Base-by-base conservation (phyloP, 1,140 invertebrate genomes). In the Leptinotarsa lineolata region DNA sequence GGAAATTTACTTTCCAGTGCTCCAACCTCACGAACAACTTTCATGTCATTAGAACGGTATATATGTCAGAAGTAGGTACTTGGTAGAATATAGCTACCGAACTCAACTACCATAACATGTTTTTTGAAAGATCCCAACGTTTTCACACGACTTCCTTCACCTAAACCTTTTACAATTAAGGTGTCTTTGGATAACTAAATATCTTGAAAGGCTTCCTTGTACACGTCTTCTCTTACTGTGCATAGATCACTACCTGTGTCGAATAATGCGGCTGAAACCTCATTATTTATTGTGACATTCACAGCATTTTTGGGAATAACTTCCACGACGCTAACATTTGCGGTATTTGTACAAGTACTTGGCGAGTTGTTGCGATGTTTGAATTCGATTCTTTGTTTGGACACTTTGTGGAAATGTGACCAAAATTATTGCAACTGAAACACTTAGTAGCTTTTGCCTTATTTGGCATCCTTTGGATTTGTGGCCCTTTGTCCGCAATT, bases 341-440 rank as follows among this genome's bases (percentile, higher is more conserved):
- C 16, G 3, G 16, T 59, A n/a, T 59, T 20, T 16, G 18, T 20
- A 59, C 0, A 5, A 20, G 54, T 59, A 24, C 24, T 24, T 24
- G 6, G 24, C 24, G 5, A 6, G 24, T 24, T 6, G 24, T 24
- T 24, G 5, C 24, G 24, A 5, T 24, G 24, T 24, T 24, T 24
- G 24, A 24, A 24, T 5, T 24, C 54, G 54, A 59, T 59, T 5
- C 18, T 18, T 48, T 66, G 13, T 48, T 48, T 11, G 44, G 61
- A 67, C 69, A 71, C 18, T 45, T 68, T 4, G 39, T 48, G 6
- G 30, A 22, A 20, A 71, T 18, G 61, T 71, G 73, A 20, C 69
- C 73, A 71, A 58, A 74, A 68, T 44, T 18, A 13, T 22, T 45
- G 68, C 64, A 72, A 22, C 24, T 69, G 54, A 68, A 75, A 60